Conservation (phyloP, 1,140 invertebrate genomes). For the Pseudomyrmex dendroicus region DNA sequence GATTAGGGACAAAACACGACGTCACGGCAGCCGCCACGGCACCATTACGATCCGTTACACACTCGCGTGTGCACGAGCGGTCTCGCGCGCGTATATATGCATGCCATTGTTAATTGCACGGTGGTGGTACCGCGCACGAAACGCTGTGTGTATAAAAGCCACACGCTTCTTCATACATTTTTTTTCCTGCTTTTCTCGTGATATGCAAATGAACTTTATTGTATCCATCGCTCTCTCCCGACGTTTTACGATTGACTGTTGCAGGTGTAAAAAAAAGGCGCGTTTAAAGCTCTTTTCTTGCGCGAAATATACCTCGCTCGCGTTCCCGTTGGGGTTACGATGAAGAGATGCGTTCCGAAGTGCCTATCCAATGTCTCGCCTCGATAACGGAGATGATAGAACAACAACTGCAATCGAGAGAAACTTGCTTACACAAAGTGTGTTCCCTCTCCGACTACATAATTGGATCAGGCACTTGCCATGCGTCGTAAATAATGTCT, state of each 20-base stretch:
- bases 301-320: not conserved
- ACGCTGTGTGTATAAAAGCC: constrained; percentile 4
- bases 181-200: constrained; percentile 2
- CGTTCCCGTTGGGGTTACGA: too few relatives aligned
- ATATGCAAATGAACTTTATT: constrained; percentile 40
- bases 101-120: constrained; percentile 51
- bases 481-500: constrained; percentile 40
- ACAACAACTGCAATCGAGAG: not conserved
- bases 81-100: constrained; percentile 10
- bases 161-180: constrained; percentile 13
- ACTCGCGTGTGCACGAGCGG: constrained; percentile 52
- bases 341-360: not conserved
- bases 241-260: constrained; percentile 9
- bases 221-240: not conserved
- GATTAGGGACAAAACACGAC: constrained; percentile 54
- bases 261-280: not conserved
- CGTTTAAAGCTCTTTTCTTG: not conserved
- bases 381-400: constrained; percentile 9
- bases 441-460: constrained; percentile 2
- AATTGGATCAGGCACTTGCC: constrained; percentile 47
- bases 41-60: constrained; percentile 53
- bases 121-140: not conserved
- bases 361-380: not conserved
- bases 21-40: constrained; percentile 48
- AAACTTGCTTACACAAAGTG: not conserved